Evolutionary conservation across 2,888 invertebrate genomes (phyloP).

Genomic region (Nephrotoma guestfalica): DNA sequence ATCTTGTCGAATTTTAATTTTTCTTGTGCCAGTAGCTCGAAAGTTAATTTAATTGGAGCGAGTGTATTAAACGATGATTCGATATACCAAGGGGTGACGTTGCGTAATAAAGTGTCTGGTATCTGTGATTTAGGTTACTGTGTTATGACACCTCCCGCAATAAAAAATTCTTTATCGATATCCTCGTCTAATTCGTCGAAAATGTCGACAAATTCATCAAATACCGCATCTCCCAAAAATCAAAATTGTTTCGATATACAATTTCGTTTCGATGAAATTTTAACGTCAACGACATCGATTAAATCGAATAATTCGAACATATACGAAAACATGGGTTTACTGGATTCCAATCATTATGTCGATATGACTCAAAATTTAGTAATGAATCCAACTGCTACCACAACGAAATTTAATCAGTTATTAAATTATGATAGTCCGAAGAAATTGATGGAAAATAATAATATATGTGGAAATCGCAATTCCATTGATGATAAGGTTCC

Average conservation of each 20-base stretch:
- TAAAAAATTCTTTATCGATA: background rate
- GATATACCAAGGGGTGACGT: background rate
- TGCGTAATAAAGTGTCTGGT: background rate
- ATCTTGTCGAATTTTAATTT: conserved; percentile 30
- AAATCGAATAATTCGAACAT: background rate
- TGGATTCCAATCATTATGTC: background rate
- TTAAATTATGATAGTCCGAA: background rate
- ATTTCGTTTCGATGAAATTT: background rate
- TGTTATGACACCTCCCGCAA: background rate
- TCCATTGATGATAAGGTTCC: conserved; percentile 29
- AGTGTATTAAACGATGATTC: conserved; percentile 12
- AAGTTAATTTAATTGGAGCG: conserved; percentile 28
- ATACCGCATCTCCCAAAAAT: background rate
- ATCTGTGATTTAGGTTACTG: background rate
- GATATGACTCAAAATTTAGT: background rate
- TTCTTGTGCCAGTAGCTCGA: conserved; percentile 26
- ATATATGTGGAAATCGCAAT: background rate
- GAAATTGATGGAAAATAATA: background rate
- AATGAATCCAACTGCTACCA: background rate
- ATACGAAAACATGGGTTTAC: background rate
- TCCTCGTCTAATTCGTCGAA: background rate
- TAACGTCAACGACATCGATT: background rate
- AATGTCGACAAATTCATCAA: background rate
- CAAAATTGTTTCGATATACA: background rate
- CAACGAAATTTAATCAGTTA: background rate